Evolutionary conservation across 1,140 invertebrate species (phyloP).

Genomic region (Neotoxoptera formosana): DNA sequence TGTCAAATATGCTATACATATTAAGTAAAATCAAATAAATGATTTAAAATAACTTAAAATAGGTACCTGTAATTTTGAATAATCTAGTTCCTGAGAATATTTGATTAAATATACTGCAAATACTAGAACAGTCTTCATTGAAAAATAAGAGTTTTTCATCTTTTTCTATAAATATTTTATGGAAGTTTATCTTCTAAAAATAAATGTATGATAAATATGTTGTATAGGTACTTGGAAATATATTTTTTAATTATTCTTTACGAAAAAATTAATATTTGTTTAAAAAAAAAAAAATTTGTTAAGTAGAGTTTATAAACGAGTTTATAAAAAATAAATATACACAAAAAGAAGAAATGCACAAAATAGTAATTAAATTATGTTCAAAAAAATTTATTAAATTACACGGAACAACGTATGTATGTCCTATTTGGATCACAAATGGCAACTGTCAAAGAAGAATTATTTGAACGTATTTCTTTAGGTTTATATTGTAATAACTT

Average conservation of each 20-base stretch:
- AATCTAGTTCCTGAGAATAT: conserved; percentile 13
- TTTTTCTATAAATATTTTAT: not conserved
- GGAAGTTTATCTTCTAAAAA: not conserved
- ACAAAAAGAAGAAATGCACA: not conserved
- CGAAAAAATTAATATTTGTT: not conserved
- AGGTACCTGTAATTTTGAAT: conserved; percentile 47
- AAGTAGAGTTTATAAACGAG: not conserved
- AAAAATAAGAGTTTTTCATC: not conserved
- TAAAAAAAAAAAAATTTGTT: not conserved
- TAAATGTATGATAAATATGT: not conserved
- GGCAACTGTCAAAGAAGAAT: conserved; percentile 39
- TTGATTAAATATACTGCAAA: not conserved
- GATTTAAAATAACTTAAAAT: not conserved
- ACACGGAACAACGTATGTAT: not conserved
- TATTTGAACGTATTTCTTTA: not conserved
- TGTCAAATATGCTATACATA: not conserved
- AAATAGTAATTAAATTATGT: not conserved
- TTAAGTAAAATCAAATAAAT: not conserved
- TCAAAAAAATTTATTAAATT: not conserved
- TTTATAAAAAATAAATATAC: conserved; percentile 15
- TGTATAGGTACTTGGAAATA: not conserved
- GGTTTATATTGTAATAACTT: conserved; percentile 15
- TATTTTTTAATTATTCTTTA: not conserved
- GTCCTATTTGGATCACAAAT: not conserved
- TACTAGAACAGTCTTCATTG: not conserved